Evolutionary conservation across 2,888 invertebrate species (phyloP).

Genomic region (Merodon equestris): DNA sequence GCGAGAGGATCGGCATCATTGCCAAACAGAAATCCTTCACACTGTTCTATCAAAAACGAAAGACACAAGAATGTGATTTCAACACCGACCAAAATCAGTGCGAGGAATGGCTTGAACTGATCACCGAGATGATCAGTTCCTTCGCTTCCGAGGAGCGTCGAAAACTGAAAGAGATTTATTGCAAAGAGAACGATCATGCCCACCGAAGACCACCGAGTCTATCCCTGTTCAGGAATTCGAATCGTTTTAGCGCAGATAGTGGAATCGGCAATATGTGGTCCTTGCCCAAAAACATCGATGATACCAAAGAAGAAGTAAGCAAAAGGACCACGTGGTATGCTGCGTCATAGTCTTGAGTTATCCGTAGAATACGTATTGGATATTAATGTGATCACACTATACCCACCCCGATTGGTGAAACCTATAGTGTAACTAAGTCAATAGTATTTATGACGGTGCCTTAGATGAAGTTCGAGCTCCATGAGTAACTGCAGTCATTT

Average conservation of each 20-base stretch:
- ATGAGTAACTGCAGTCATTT: conserved; percentile 16
- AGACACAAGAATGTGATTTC: conserved; percentile 78
- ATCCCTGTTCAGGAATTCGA: conserved; percentile 76
- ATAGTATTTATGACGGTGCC: conserved; percentile 4
- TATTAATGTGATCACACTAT: conserved; percentile 3
- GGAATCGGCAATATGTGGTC: conserved; percentile 77
- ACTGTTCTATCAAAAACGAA: conserved; percentile 76
- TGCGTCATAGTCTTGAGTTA: conserved; percentile 48
- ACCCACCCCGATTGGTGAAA: not conserved
- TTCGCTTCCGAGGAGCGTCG: conserved; percentile 75
- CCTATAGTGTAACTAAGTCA: not conserved
- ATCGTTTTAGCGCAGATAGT: conserved; percentile 77
- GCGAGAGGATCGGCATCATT: conserved; percentile 76
- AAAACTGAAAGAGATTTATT: conserved; percentile 75
- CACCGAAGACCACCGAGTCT: conserved; percentile 76
- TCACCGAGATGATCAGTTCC: conserved; percentile 76
- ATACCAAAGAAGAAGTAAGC: conserved; percentile 67
- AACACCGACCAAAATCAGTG: conserved; percentile 73
- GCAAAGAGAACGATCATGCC: conserved; percentile 74
- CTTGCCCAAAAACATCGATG: conserved; percentile 74
- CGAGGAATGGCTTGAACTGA: conserved; percentile 75
- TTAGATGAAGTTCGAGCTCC: not conserved
- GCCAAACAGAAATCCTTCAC: conserved; percentile 75
- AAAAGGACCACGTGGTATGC: conserved; percentile 78
- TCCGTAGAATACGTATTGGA: conserved; percentile 20